Evolutionary conservation across 1,140 invertebrate species (phyloP).

Genomic region (Leptopilina boulardi): DNA sequence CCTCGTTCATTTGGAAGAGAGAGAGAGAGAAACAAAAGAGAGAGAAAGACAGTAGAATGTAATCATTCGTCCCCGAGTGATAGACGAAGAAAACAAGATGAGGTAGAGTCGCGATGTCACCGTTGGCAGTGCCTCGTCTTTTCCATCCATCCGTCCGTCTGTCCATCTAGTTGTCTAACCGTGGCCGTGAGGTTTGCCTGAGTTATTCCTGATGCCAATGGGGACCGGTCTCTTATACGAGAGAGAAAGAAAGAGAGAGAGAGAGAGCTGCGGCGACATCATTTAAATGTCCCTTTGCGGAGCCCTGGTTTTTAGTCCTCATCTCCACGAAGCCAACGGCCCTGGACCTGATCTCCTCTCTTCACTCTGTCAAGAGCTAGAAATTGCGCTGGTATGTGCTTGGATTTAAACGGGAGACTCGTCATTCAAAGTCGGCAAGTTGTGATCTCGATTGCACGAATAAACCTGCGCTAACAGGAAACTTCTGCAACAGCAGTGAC

Average conservation of each 20-base stretch:
- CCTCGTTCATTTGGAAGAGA: constrained; percentile 47
- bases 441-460: constrained; percentile 28
- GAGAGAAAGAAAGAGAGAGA: too few relatives aligned
- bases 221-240: constrained; percentile 55
- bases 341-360: constrained; percentile 39
- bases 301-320: constrained; percentile 72
- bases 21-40: too few relatives aligned
- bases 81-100: constrained; percentile 30
- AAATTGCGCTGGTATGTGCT: constrained; percentile 58
- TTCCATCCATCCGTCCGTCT: constrained; percentile 62
- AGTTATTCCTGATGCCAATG: constrained; percentile 68
- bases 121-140: constrained; percentile 66
- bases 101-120: constrained; percentile 56
- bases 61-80: constrained; percentile 39
- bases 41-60: not conserved
- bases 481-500: not conserved
- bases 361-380: constrained; percentile 49
- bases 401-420: constrained; percentile 30
- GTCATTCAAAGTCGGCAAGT: constrained; percentile 29
- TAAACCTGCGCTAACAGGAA: constrained; percentile 15
- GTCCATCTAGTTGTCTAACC: constrained; percentile 66
- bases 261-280: constrained; percentile 70
- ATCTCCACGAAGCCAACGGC: constrained; percentile 65
- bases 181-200: constrained; percentile 50
- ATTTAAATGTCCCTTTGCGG: constrained; percentile 74